A percentile compares a stretch with the other conserved stretches of the same genome.
phyloP scores from a whole-genome alignment of 1,140 invertebrate genomes.

The Bombus sylvicola region DNA sequence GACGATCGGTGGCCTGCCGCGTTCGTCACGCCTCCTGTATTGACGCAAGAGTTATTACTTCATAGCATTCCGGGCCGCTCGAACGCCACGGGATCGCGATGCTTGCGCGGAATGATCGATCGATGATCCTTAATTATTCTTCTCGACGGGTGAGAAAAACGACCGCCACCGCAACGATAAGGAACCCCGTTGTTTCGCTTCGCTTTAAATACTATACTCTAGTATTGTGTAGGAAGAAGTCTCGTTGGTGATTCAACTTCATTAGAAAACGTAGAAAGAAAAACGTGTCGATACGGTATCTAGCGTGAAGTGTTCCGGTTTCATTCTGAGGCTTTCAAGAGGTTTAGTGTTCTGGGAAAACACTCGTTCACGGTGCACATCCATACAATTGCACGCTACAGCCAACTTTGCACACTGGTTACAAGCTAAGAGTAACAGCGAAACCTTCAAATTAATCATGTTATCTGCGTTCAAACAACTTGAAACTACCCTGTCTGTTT shows the following conservation, averaged over 20 bases:
- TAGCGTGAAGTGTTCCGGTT: not conserved
- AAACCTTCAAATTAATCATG: not conserved
- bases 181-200: conserved; percentile 10
- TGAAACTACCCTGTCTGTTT: too few species aligned
- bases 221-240: not conserved
- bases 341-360: not conserved
- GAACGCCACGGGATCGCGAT: conserved; percentile 42
- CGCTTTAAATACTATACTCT: not conserved
- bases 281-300: not conserved
- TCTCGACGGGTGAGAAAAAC: conserved; percentile 41
- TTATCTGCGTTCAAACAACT: not conserved
- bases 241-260: not conserved
- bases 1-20: conserved; percentile 27
- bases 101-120: conserved; percentile 61
- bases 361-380: not conserved
- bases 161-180: conserved; percentile 18
- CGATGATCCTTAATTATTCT: conserved; percentile 60
- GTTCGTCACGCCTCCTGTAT: conserved; percentile 61
- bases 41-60: conserved; percentile 66
- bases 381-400: too few species aligned
- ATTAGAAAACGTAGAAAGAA: not conserved
- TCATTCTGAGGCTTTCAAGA: not conserved
- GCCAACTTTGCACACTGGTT: not conserved
- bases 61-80: conserved; percentile 47
- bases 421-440: not conserved